Evolutionary conservation across 2,113 vertebrate genomes (phyloP), one percentile per base, ranked within the genome.

Genomic region (Rostratula benghalensis): DNA sequence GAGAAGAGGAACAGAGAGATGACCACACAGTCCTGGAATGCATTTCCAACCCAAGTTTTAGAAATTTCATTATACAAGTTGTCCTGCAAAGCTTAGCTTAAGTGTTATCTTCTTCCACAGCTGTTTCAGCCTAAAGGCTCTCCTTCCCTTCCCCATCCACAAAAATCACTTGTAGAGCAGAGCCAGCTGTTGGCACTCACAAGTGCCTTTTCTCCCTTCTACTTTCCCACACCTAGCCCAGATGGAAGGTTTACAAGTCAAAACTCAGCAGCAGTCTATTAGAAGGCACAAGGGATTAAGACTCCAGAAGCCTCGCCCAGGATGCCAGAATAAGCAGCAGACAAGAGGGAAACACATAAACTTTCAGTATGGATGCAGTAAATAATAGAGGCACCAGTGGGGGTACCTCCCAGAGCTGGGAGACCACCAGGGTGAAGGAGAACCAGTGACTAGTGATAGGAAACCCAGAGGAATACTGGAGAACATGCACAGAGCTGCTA

Each of bases 11-110:
- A 91, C 46, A 69, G 83, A 65, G 74, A 77, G 63, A 77, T 96
- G 92, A 96, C 61, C 48, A 48, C 79, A 87, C 45, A 68, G 84
- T 92, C 87, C 75, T 91, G 94, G 95, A 97, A 97, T 97, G 95
- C 43, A 15, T 90, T 90, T 81, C 46, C 83, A 95, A 74, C 67
- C 15, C 46, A 79, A 95, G 60, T 71, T 94, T 60, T 90, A 86
- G 80, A 88, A 92, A 78, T 82, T 82, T 73, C 64, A 73, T 94
- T 95, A 48, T 35, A 82, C 12, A 31, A 86, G 30, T 43, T 83
- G 65, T 91, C 78, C 89, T 46, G 59, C 75, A 93, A 95, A 94
- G 61, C 83, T 93, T 73, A 83, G 74, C 65, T 92, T 85, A 73
- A 92, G 50, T 80, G 70, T 79, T 83, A 89, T 83, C 91, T 96